A percentile compares a stretch with the other conserved stretches of the same genome.
phyloP scores from a whole-genome alignment of 2,797 vertebrate species.

The Perdix hodgsoniae region DNA sequence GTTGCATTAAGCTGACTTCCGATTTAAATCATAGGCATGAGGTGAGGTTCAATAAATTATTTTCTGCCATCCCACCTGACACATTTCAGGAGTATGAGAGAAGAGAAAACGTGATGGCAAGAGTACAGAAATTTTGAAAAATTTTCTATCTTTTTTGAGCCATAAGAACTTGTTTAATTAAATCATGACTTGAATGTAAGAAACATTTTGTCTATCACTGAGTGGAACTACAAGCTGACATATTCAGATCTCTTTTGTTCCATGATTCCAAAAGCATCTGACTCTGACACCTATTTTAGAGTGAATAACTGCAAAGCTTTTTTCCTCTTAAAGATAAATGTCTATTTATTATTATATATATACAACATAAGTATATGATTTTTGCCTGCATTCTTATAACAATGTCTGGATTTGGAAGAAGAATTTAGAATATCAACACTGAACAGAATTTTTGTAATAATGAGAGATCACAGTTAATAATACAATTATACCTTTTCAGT shows the following conservation, averaged over 20 bases:
- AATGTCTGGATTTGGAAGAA: neutral
- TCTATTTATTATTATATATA: neutral
- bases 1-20: slow-evolving; percentile 10
- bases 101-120: neutral
- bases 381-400: neutral
- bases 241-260: accelerated
- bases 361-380: neutral
- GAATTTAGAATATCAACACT: neutral
- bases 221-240: neutral
- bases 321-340: neutral
- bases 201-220: neutral
- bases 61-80: neutral
- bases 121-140: neutral
- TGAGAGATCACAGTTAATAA: neutral
- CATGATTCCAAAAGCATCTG: neutral
- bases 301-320: accelerated
- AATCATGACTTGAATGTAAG: neutral
- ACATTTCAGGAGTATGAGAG: neutral
- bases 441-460: neutral
- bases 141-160: neutral
- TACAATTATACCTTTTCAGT: neutral
- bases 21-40: neutral
- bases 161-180: neutral
- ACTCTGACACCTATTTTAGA: neutral
- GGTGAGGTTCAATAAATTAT: slow-evolving; percentile 5